Conservation (phyloP, 2,797 vertebrate genomes). For the Hydrolagus colliei region DNA sequence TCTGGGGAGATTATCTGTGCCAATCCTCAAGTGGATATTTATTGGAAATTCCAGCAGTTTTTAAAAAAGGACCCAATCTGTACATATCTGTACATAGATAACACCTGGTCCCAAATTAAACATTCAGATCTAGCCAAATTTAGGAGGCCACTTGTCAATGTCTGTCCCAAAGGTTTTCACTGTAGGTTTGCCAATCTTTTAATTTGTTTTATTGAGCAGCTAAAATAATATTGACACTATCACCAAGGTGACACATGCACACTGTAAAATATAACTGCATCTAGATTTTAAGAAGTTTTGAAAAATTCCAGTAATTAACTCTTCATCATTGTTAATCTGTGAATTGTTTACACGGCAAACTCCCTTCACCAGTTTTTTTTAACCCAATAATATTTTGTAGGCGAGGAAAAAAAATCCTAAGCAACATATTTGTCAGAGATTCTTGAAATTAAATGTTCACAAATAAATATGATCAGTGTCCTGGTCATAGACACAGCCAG, state of each 20-base stretch:
- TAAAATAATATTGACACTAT: neutral
- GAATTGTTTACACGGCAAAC: neutral
- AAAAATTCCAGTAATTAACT: too few relatives aligned
- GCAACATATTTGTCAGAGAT: neutral
- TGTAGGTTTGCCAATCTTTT: neutral
- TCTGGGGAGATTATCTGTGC: neutral
- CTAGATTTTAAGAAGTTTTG: neutral
- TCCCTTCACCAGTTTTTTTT: neutral
- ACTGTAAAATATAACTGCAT: neutral
- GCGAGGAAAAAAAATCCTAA: neutral
- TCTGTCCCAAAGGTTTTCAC: neutral
- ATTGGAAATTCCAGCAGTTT: neutral
- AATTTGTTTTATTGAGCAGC: too few relatives aligned
- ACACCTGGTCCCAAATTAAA: neutral
- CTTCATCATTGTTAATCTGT: too few relatives aligned
- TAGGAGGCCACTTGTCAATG: neutral
- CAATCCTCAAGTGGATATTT: neutral
- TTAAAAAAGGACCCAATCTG: neutral
- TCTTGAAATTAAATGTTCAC: slow-evolving; percentile 31
- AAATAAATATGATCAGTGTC: neutral
- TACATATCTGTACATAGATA: neutral
- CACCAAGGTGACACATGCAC: neutral
- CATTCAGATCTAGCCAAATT: neutral
- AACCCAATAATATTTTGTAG: neutral
- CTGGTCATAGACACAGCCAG: neutral